A percentile compares a stretch with the other conserved stretches of the same genome.
Evolutionary conservation across 2,113 vertebrate species (phyloP).

Genomic region (Petrocephalus microphthalmus): DNA sequence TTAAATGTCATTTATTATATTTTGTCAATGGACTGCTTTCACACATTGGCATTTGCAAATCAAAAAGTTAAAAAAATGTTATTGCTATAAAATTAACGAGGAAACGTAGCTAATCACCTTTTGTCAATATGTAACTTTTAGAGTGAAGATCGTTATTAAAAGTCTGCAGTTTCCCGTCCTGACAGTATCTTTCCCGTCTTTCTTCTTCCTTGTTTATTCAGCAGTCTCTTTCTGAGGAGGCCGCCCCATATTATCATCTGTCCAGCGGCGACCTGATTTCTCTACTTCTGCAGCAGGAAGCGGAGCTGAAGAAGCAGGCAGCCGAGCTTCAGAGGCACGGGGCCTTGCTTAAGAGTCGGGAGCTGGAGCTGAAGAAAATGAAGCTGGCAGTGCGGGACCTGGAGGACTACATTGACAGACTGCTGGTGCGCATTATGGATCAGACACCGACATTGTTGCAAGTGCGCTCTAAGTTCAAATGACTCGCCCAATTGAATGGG

Average conservation of each 20-base stretch:
- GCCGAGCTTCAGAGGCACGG: conserved; percentile 52
- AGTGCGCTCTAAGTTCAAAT: conserved; percentile 65
- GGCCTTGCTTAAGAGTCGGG: conserved; percentile 57
- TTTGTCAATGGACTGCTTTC: too few relatives aligned
- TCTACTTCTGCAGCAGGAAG: conserved; percentile 79
- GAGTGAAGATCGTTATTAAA: neutral
- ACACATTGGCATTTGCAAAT: too few relatives aligned
- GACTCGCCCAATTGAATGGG: conserved; percentile 12
- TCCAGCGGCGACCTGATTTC: conserved; percentile 90
- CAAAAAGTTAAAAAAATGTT: too few relatives aligned
- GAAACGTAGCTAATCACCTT: neutral
- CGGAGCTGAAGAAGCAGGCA: conserved; percentile 75
- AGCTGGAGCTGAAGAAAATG: conserved; percentile 75
- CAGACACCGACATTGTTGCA: conserved; percentile 88
- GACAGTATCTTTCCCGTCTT: neutral
- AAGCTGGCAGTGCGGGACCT: conserved; percentile 80
- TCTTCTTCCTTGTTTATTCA: conserved; percentile 31
- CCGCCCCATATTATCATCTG: conserved; percentile 79
- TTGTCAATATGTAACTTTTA: neutral
- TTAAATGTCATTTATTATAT: neutral
- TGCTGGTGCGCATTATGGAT: conserved; percentile 93
- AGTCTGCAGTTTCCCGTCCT: neutral
- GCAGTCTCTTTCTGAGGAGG: conserved; percentile 52
- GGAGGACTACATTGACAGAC: conserved; percentile 93
- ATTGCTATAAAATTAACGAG: neutral